Evolutionary conservation across 1,140 invertebrate genomes (phyloP).

Genomic region (Platorchestia sp.): DNA sequence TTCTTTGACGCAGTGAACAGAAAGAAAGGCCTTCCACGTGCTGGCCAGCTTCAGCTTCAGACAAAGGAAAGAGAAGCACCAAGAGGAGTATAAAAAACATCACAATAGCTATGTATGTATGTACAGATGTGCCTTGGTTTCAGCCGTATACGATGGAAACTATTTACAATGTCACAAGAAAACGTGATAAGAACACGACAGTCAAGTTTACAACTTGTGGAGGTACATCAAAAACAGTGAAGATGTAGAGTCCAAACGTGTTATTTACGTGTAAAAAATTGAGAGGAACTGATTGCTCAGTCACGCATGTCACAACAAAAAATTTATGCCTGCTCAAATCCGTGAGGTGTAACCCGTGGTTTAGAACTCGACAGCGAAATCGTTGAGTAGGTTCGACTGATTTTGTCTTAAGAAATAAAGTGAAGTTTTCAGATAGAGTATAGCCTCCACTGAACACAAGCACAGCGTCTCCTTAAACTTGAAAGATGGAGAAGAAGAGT

Average conservation of each 20-base stretch:
- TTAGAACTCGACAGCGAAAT: background rate
- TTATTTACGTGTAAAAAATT: background rate
- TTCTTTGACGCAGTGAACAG: background rate
- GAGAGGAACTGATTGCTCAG: background rate
- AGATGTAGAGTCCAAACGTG: background rate
- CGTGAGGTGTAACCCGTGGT: background rate
- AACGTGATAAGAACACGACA: background rate
- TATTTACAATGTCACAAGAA: background rate
- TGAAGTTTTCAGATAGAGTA: background rate
- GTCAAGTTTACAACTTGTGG: background rate
- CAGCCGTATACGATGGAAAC: background rate
- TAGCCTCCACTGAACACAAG: background rate
- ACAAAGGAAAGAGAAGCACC: slow-evolving; percentile 18
- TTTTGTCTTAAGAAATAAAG: background rate
- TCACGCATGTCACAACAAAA: background rate
- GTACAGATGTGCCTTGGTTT: background rate
- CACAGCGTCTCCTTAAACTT: background rate
- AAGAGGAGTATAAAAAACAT: background rate
- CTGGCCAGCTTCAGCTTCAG: background rate
- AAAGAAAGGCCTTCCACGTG: slow-evolving; percentile 2
- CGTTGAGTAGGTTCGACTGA: too few species aligned
- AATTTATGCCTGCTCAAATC: background rate
- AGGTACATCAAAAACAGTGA: background rate
- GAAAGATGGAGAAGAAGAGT: too few species aligned
- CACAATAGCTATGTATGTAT: background rate